Percentiles rank a stretch among this genome's conserved stretches.
Conservation (phyloP, 2,113 vertebrate species). For the Tichodroma muraria region DNA sequence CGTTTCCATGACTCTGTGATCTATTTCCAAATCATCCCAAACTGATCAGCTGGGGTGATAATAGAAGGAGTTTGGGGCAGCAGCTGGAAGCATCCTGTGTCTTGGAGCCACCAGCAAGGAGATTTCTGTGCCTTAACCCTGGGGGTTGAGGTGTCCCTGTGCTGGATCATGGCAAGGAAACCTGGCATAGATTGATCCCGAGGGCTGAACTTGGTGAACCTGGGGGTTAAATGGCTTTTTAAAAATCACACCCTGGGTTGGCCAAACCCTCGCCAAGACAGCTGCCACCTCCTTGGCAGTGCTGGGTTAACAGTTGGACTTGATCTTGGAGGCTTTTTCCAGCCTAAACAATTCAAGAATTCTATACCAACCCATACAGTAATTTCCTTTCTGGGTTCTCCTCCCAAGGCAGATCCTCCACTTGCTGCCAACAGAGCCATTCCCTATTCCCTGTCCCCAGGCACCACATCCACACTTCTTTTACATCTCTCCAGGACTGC, state of each 20-base stretch:
- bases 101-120: neutral
- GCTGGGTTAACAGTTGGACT: neutral
- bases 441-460: neutral
- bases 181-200: neutral
- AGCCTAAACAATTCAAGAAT: neutral
- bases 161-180: neutral
- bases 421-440: rapidly evolving
- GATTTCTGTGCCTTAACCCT: neutral
- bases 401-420: neutral
- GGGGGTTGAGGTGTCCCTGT: rapidly evolving
- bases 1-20: neutral
- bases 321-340: neutral
- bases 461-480: neutral
- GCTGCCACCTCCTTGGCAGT: neutral
- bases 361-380: neutral
- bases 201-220: neutral
- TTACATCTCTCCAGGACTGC: neutral
- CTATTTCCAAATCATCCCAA: neutral
- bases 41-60: neutral
- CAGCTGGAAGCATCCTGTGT: neutral
- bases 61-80: neutral
- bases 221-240: neutral
- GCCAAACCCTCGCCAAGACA: neutral
- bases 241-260: neutral
- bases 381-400: neutral